These are phyloP conservation scores for Apolygus lucorum DNA, from an alignment of 1,140 invertebrate species.

Conservation along the genomic window DNA sequence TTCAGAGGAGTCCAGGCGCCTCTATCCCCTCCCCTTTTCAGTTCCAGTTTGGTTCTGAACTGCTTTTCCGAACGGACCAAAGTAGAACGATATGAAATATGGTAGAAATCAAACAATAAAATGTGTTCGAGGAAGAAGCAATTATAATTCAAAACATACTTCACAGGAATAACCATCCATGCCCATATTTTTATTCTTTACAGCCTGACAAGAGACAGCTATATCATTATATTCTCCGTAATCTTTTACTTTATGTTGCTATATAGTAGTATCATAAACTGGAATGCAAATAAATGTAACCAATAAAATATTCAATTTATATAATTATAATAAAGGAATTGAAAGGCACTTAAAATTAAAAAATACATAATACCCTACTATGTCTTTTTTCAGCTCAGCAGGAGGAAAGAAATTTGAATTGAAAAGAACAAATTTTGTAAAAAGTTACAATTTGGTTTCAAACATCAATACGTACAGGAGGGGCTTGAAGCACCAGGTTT, in stretches of 20 bases:
- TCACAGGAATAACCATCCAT: neutral
- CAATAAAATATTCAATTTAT: slow-evolving; percentile 7
- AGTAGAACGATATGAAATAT: too few species aligned
- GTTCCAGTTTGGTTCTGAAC: too few species aligned
- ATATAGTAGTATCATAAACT: neutral
- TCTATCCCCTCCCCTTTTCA: too few species aligned
- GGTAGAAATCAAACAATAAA: neutral
- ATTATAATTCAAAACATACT: neutral
- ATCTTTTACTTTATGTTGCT: neutral
- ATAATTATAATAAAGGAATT: neutral
- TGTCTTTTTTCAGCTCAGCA: neutral
- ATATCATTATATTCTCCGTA: neutral
- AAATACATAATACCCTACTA: neutral
- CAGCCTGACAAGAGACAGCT: neutral
- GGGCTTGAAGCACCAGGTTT: neutral
- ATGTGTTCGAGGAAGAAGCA: neutral
- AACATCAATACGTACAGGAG: neutral
- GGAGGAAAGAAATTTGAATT: neutral
- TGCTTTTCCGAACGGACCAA: too few species aligned
- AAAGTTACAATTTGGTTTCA: too few species aligned
- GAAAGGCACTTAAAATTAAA: slow-evolving; percentile 17
- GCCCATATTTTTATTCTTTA: neutral
- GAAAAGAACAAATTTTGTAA: neutral
- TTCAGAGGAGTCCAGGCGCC: too few species aligned
- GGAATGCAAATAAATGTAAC: neutral